Percentiles rank a stretch among this genome's conserved stretches.
Conservation (phyloP, 1,140 invertebrate species). For the Atta cephalotes region DNA sequence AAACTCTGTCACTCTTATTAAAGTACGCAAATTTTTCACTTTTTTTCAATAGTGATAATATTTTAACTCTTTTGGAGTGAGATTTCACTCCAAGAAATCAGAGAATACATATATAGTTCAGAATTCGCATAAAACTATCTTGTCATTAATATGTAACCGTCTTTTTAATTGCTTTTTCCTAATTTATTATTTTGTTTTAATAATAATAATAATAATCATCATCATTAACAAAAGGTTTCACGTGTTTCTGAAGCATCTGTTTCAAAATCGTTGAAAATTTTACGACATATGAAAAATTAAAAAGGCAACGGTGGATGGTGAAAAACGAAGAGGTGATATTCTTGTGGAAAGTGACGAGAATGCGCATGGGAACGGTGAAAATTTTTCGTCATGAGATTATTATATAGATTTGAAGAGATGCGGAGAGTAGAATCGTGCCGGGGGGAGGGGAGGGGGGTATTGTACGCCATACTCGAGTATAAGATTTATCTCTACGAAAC, state of each 20-base stretch:
- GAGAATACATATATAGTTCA: not conserved
- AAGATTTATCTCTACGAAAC: conserved; percentile 71
- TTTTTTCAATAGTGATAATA: too few relatives aligned
- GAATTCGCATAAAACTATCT: not conserved
- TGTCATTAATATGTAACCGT: not conserved
- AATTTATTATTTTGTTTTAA: not conserved
- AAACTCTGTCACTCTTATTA: too few relatives aligned
- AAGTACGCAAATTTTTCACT: too few relatives aligned
- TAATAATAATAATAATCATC: not conserved
- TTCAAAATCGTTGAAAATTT: conserved; percentile 33
- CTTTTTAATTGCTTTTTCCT: not conserved
- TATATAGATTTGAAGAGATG: conserved; percentile 37
- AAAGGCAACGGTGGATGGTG: not conserved
- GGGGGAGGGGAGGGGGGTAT: not conserved
- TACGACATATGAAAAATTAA: not conserved
- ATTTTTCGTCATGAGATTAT: conserved; percentile 64
- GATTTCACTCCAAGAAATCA: too few relatives aligned
- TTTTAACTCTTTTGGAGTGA: too few relatives aligned
- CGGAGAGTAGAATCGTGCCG: not conserved
- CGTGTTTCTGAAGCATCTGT: not conserved
- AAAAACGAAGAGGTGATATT: conserved; percentile 19
- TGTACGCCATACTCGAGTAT: conserved; percentile 3
- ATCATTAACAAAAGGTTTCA: not conserved
- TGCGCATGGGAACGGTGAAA: conserved; percentile 25
- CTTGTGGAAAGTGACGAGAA: conserved; percentile 34